A percentile compares a stretch with the other conserved stretches of the same genome.
Evolutionary conservation across 35 echinoderm and acorn worm genomes (phyloP).

Genomic region (Ophiothrix spiculata): DNA sequence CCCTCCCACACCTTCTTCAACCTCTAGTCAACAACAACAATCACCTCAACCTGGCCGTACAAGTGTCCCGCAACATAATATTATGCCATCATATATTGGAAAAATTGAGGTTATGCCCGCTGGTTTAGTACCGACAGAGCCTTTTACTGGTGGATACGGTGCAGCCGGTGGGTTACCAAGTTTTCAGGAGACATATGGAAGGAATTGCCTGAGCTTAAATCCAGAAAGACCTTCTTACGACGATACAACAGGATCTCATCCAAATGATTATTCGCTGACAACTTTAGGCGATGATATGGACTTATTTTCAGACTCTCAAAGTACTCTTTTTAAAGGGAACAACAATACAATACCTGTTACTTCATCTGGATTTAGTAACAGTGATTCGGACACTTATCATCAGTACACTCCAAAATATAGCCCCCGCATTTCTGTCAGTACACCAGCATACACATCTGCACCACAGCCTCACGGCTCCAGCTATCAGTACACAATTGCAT

Average conservation of each 20-base stretch:
- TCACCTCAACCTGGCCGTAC: background rate
- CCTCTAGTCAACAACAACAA: background rate
- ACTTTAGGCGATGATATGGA: conserved; percentile 44
- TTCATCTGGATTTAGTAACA: conserved; percentile 28
- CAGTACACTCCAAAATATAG: conserved; percentile 26
- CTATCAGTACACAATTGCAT: conserved; percentile 33
- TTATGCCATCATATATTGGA: conserved; percentile 32
- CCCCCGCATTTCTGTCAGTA: conserved; percentile 27
- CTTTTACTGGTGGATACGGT: conserved; percentile 1
- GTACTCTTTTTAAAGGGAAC: conserved; percentile 51
- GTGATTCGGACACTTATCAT: conserved; percentile 33
- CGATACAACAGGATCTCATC: conserved; percentile 28
- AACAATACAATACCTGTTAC: conserved; percentile 45
- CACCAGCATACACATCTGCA: conserved; percentile 34
- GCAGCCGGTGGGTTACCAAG: conserved; percentile 41
- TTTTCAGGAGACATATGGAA: conserved; percentile 70
- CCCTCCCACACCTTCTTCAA: background rate
- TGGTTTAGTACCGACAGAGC: conserved; percentile 30
- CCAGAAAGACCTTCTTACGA: conserved; percentile 38
- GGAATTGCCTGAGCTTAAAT: conserved; percentile 26
- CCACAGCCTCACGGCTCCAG: conserved; percentile 26
- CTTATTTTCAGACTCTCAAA: conserved; percentile 48
- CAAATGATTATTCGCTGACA: conserved; percentile 33
- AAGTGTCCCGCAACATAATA: background rate
- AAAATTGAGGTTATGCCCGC: conserved; percentile 41